Base-by-base conservation (phyloP, 2,888 invertebrate species). In the Morinoia aosen region DNA sequence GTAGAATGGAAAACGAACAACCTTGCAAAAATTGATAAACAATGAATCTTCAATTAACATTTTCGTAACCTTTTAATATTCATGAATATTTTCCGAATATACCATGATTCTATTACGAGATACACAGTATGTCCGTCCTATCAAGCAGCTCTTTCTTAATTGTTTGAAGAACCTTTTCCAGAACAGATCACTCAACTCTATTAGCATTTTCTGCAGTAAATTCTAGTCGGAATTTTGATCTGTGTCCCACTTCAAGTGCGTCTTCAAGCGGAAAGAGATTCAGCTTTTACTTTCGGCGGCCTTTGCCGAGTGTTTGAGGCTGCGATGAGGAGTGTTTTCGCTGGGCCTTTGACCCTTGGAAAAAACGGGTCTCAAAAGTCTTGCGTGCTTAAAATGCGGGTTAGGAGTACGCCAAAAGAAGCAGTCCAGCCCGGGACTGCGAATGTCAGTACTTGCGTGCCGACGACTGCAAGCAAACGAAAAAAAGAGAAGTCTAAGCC, bases 221-320 rank as follows among this genome's bases (percentile, higher is more conserved):
- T 76, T 76, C 76, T 25, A 76, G 76, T 76, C 33, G 19, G 76
- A 19, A 76, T 76, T 76, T 76, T 33, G 33, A 76, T 76, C 8
- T 76, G 76, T 76, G 76, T 16, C 33, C 25, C 33, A 76, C 76
- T 76, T 76, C 76, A 76, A 76, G 76, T 76, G 25, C 25, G 76
- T 76, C 76, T 76, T 76, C 76, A 76, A 76, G 76, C 10, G 76
- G 76, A 76, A 76, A 76, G 76, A 76, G 76, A 76, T 76, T 33
- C 76, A 40, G 90, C 90, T 90, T 48, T 90, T 90, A 90, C 90
- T 90, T 90, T 90, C 90, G 14, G 48, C 39, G 90, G 90, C 90
- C 90, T 90, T 90, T 40, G 19, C 90, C 19, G 90, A 90, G 48
- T 90, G 90, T 90, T 90, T 90, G 90, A 40, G 90, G 39, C 90